These are phyloP conservation scores for Ramazzottius varieornatus DNA, from an alignment of 2,888 invertebrate species.

Conservation along the genomic window DNA sequence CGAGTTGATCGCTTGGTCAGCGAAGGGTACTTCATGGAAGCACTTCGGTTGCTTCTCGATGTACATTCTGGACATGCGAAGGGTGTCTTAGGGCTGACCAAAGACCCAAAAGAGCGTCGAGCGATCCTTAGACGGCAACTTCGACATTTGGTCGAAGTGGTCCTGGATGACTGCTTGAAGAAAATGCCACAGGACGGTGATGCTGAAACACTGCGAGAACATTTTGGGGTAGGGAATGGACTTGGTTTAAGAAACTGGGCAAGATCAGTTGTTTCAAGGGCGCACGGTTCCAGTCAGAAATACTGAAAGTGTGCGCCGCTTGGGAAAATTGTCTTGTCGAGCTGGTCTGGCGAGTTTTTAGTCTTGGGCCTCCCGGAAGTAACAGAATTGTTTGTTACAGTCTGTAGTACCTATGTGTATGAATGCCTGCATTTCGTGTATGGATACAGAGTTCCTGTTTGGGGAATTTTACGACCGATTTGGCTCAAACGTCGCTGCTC, in stretches of 20 bases:
- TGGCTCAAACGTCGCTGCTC: conserved; percentile 18
- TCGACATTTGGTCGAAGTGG: conserved; percentile 7
- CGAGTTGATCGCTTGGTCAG: background rate
- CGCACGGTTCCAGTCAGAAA: too few species aligned
- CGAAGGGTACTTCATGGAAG: conserved; percentile 6
- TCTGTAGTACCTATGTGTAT: conserved; percentile 6
- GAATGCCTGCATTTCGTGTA: background rate
- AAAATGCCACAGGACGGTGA: conserved; percentile 6
- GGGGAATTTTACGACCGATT: conserved; percentile 24
- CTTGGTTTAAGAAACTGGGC: background rate
- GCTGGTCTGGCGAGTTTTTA: too few species aligned
- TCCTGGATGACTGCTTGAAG: conserved; percentile 6
- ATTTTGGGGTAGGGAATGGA: conserved; percentile 7
- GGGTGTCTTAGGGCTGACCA: background rate
- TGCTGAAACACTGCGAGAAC: conserved; percentile 6
- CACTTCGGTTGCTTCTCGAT: conserved; percentile 7
- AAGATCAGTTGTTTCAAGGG: background rate
- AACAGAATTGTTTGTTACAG: too few species aligned
- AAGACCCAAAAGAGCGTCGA: background rate
- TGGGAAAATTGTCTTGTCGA: too few species aligned
- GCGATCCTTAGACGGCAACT: conserved; percentile 2
- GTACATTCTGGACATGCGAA: conserved; percentile 6
- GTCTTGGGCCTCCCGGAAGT: too few species aligned
- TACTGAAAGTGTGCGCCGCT: too few species aligned
- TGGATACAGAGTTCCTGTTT: conserved; percentile 22